Percentiles rank a stretch among this genome's conserved stretches.
These are phyloP conservation scores for Molossus molossus DNA, from an alignment of 2,797 vertebrate genomes.

Conservation along the genomic window DNA sequence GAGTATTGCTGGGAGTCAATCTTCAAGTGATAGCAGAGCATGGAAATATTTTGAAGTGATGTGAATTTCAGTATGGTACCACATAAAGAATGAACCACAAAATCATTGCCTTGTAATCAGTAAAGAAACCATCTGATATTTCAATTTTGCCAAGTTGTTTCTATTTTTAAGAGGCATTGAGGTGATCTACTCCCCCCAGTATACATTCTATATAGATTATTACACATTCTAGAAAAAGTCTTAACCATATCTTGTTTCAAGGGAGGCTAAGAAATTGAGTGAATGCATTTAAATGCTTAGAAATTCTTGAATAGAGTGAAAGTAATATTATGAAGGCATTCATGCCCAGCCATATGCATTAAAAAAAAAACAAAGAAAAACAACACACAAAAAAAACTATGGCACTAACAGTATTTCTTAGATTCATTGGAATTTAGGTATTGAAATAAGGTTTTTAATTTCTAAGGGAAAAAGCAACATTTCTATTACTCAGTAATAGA, in stretches of 20 bases:
- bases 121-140: conserved; percentile 12
- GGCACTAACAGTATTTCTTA: not conserved
- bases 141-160: conserved; percentile 27
- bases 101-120: not conserved
- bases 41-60: conserved; percentile 35
- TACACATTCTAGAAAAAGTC: not conserved
- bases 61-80: not conserved
- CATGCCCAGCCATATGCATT: not conserved
- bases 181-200: not conserved
- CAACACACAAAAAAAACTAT: not conserved
- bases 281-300: not conserved
- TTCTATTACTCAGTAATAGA: not conserved
- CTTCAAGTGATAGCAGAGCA: not conserved
- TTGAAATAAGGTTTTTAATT: not conserved
- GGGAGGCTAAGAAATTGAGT: conserved; percentile 22
- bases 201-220: not conserved
- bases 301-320: not conserved
- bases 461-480: conserved; percentile 13
- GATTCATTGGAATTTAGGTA: not conserved
- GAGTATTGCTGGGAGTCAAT: not conserved
- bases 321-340: not conserved
- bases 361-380: not conserved
- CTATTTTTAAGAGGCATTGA: not conserved
- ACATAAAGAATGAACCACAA: not conserved
- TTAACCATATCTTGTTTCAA: not conserved